Base-by-base conservation (phyloP, 1,140 invertebrate species). In the Phocides pigmalion region DNA sequence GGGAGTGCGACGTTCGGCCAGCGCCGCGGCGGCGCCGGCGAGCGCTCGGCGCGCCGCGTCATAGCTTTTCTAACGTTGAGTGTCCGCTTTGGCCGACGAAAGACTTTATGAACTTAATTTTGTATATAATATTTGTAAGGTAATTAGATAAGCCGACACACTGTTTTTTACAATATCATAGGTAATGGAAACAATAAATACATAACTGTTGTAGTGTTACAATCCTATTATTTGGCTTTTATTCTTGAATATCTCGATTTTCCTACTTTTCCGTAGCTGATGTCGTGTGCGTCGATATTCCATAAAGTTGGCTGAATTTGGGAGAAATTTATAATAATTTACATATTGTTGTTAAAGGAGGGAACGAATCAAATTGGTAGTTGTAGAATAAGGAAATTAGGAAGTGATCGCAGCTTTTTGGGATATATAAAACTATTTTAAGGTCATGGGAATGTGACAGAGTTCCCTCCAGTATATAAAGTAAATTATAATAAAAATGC, bases 151-250 rank as follows among this genome's bases (percentile, higher is more conserved):
- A 87, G 81, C 76, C 76, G 76, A 83, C 79, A 87, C 81, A 87
- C 84, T 84, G 86, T 90, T 90, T 90, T 90, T 90, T 89, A 90
- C 84, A 88, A 89, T 90, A 90, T 87, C 77, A 68, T 90, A 90
- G 80, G 74, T 87, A 85, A 83, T 80, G 69, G 65, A 82, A 80
- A 79, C 81, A 75, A 78, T 78, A 81, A 81, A 82, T 78, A 76
- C 74, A 79, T 87, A 88, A 87, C 84, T 90, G 84, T 88, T 90
- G 83, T 90, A 90, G 87, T 74, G 74, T 77, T 79, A 65, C 71
- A 70, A 80, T 66, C 72, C 67, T 72, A 77, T 73, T 71, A 75
- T 76, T 76, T 70, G 78, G 73, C 73, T 78, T 69, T 71, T 70
- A 63, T 71, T 64, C 49, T 72, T 64, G 66, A 70, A 76, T 69